Evolutionary conservation across 2,113 vertebrate species (phyloP).

Genomic region (Gasterosteus aculeatus): DNA sequence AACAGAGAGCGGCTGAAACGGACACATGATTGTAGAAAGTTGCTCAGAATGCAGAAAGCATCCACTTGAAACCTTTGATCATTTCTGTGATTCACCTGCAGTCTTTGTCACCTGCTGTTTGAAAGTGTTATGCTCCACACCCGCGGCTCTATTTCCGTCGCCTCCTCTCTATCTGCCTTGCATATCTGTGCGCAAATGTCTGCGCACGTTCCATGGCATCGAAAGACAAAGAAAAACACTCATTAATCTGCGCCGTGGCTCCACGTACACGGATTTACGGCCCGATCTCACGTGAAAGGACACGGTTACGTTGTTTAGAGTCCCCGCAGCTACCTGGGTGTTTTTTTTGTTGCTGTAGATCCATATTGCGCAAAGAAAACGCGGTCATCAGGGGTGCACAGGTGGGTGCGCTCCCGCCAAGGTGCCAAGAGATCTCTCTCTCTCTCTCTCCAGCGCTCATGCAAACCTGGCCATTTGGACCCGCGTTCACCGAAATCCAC

Average conservation of each 20-base stretch:
- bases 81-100: constrained; percentile 59
- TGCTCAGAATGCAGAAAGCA: not conserved
- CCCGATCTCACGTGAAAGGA: constrained; percentile 23
- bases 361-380: constrained; percentile 62
- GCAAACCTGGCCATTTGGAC: constrained; percentile 21
- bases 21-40: constrained; percentile 30
- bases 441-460: constrained; percentile 3
- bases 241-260: constrained; percentile 14
- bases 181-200: constrained; percentile 67
- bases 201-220: constrained; percentile 50
- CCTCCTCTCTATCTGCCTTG: constrained; percentile 62
- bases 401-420: constrained; percentile 74
- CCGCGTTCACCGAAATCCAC: constrained; percentile 26
- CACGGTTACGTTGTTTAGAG: not conserved
- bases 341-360: constrained; percentile 52
- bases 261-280: constrained; percentile 3
- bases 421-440: constrained; percentile 53
- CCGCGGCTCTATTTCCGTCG: constrained; percentile 10
- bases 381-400: constrained; percentile 69
- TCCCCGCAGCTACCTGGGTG: not conserved
- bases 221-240: constrained; percentile 64
- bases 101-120: constrained; percentile 34
- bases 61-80: constrained; percentile 10
- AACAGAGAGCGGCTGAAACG: not conserved
- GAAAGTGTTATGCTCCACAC: constrained; percentile 50